Evolutionary conservation across 2,113 vertebrate species (phyloP), one percentile per base, ranked within the genome.

Genomic region (Peromyscus californicus): DNA sequence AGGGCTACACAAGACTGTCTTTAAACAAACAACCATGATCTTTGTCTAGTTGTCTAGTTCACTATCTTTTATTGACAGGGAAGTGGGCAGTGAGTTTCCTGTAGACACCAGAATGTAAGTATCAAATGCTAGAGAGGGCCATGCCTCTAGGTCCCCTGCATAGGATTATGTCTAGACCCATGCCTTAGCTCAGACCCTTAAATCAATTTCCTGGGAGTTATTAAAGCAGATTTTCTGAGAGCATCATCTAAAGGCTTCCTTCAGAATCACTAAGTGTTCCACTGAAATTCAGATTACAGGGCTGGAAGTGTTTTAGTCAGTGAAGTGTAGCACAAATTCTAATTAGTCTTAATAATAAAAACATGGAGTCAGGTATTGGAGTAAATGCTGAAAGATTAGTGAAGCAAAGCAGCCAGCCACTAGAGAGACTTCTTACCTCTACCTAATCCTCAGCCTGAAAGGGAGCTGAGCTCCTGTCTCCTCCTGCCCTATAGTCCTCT

Each of bases 241-340:
- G 29, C n/a, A 11, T 75, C 5, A 70, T 67, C 36, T 75, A 45
- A 75, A 75, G n/a, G 4, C 21, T 84, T 63, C n/a, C 2, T 92
- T 97, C 8, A 86, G 57, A 82, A 82, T 94, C 29, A 80, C 19
- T 63, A 61, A 48, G 61, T 63, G 9, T n/a, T 61, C 65, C 82
- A 74, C 59, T 89, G 89, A 82, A 59, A 63, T 94, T 89, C 82
- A 93, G 42, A 80, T 67, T 72, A 45, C 95, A 31, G 29, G 59
- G 26, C 57, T 19, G 8, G 59, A 65, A 15, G 39, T 31, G 3
- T 7, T 57, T 42, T n/a, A n/a, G 21, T 24, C 24, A 12, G 21
- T 83, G 39, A 83, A 83, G 54, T 54, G 54, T 54, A 54, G 54
- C 54, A 54, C 54, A 2, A 54, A 54, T 54, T 54, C 54, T 54